Conservation (phyloP, 2,888 invertebrate species). For the Bellardia bayeri region DNA sequence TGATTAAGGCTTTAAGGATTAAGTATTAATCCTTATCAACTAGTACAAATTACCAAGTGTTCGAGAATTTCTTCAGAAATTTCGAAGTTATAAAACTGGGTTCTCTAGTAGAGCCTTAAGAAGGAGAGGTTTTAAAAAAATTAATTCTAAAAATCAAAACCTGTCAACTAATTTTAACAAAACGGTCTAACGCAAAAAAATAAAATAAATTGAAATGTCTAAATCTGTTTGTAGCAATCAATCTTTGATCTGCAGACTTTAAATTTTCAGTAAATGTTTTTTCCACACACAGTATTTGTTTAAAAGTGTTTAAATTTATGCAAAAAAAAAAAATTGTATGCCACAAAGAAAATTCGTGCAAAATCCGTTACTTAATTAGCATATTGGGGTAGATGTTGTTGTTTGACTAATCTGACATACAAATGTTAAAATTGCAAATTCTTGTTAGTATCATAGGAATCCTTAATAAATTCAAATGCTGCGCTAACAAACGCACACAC, state of each 20-base stretch:
- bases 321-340: conserved; percentile 8
- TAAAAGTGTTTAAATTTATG: conserved; percentile 28
- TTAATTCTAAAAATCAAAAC: no score
- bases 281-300: background rate
- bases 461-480: conserved; percentile 46
- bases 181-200: background rate
- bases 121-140: no score
- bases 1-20: no score
- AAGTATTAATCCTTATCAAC: no score
- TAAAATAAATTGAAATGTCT: background rate
- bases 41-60: no score
- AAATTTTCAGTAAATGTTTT: background rate
- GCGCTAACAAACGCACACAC: background rate
- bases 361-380: conserved; percentile 63
- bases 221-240: background rate
- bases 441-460: conserved; percentile 50
- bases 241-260: background rate
- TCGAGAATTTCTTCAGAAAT: no score
- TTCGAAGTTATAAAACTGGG: no score
- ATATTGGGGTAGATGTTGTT: conserved; percentile 39
- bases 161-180: background rate
- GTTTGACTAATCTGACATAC: conserved; percentile 54
- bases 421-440: conserved; percentile 46
- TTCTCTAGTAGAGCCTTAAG: no score
- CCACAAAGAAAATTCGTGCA: background rate